A percentile compares a stretch with the other conserved stretches of the same genome.
Conservation (phyloP, 2,113 vertebrate species). For the Cheilinus undulatus region DNA sequence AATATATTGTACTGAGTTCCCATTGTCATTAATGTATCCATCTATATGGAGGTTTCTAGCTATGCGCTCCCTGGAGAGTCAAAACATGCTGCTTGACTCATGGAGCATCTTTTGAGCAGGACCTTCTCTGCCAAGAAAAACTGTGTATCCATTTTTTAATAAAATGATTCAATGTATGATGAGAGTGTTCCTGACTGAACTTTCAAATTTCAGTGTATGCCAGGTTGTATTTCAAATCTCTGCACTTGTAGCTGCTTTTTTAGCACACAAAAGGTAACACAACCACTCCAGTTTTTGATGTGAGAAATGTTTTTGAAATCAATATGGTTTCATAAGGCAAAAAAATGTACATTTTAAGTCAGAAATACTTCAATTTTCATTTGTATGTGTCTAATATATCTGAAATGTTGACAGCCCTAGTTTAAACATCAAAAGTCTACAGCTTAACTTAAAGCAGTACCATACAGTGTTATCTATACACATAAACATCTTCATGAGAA, state of each 20-base stretch:
- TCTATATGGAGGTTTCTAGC: too few species aligned
- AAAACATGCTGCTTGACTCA: too few species aligned
- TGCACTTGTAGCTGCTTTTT: not conserved
- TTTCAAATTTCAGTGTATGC: not conserved
- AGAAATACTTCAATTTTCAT: not conserved
- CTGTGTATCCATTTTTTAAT: too few species aligned
- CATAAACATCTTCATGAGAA: constrained; percentile 63
- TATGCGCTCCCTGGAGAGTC: too few species aligned
- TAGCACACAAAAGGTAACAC: not conserved
- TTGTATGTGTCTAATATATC: not conserved
- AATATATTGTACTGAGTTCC: too few species aligned
- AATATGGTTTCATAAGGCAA: too few species aligned
- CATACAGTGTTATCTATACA: constrained; percentile 72
- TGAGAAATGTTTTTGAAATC: not conserved
- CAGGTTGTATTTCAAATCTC: not conserved
- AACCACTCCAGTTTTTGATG: not conserved
- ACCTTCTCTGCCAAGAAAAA: too few species aligned
- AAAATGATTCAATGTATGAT: too few species aligned
- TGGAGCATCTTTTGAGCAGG: too few species aligned
- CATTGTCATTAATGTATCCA: too few species aligned
- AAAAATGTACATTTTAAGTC: not conserved
- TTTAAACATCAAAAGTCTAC: constrained; percentile 61
- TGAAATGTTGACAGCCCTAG: constrained; percentile 50
- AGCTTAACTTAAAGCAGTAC: constrained; percentile 78
- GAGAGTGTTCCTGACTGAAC: too few species aligned